Conservation (phyloP, 2,113 vertebrate species). For the Atractosteus spatula region DNA sequence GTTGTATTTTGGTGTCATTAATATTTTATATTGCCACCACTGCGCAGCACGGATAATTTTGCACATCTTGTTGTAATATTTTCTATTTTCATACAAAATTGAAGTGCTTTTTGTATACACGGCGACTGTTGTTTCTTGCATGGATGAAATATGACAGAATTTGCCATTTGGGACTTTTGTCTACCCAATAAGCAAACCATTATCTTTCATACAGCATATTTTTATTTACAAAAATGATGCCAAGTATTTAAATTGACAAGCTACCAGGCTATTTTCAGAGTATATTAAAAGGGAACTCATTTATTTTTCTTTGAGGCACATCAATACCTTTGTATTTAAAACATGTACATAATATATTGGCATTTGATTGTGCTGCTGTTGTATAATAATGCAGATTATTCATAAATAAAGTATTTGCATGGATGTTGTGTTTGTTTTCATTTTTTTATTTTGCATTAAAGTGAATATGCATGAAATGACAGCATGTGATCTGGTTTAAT, state of each 20-base stretch:
- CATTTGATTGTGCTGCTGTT: constrained; percentile 66
- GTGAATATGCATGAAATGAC: background rate
- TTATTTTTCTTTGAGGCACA: constrained; percentile 54
- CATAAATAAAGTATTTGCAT: constrained; percentile 76
- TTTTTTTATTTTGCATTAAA: constrained; percentile 20
- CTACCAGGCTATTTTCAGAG: constrained; percentile 67
- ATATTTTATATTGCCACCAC: constrained; percentile 66
- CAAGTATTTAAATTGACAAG: constrained; percentile 70
- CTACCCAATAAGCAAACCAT: constrained; percentile 55
- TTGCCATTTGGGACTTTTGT: constrained; percentile 70
- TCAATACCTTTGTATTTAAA: constrained; percentile 67
- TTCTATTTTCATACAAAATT: constrained; percentile 74
- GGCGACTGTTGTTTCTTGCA: constrained; percentile 59
- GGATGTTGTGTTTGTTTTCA: constrained; percentile 49
- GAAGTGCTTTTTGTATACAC: constrained; percentile 69
- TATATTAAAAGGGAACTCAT: constrained; percentile 60
- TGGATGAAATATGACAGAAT: constrained; percentile 62
- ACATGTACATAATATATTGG: constrained; percentile 63
- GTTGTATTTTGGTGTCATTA: constrained; percentile 51
- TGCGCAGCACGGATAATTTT: constrained; percentile 65
- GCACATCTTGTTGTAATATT: constrained; percentile 72
- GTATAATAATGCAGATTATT: constrained; percentile 66
- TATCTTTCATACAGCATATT: constrained; percentile 76
- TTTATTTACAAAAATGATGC: constrained; percentile 66
- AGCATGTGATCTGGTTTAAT: background rate